Conservation (phyloP, 2,888 invertebrate genomes). For the Athripsodes cinereus region DNA sequence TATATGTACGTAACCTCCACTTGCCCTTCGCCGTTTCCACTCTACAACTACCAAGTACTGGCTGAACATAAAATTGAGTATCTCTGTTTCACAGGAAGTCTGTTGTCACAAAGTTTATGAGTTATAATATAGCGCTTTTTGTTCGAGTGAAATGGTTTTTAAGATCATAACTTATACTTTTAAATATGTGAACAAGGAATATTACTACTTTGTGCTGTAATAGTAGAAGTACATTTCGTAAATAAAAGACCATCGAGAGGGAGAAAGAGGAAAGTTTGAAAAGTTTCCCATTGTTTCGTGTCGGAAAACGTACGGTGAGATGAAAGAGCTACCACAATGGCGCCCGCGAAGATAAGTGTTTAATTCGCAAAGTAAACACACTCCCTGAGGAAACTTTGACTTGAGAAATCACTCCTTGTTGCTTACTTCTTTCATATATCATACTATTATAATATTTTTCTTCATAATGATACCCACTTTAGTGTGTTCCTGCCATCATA, state of each 20-base stretch:
- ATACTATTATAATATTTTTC: too few relatives aligned
- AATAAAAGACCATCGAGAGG: constrained; percentile 16
- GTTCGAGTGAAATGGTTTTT: constrained; percentile 21
- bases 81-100: not conserved
- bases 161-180: constrained; percentile 22
- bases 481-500: too few relatives aligned
- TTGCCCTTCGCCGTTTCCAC: not conserved
- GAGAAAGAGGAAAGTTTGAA: constrained; percentile 8
- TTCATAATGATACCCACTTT: too few relatives aligned
- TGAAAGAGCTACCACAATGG: constrained; percentile 8
- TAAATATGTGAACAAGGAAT: constrained; percentile 20
- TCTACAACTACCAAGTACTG: not conserved
- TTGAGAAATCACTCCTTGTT: constrained; percentile 2
- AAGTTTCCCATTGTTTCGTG: constrained; percentile 17
- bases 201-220: constrained; percentile 9
- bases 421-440: not conserved
- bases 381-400: constrained; percentile 8
- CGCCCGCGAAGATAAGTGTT: constrained; percentile 15
- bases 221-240: constrained; percentile 1
- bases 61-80: not conserved
- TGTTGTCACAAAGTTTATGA: constrained; percentile 21
- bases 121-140: constrained; percentile 19
- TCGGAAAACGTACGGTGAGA: constrained; percentile 8
- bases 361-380: constrained; percentile 17
- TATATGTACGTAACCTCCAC: not conserved